Conservation (phyloP, 2,888 invertebrate species). For the Acleris sparsana region DNA sequence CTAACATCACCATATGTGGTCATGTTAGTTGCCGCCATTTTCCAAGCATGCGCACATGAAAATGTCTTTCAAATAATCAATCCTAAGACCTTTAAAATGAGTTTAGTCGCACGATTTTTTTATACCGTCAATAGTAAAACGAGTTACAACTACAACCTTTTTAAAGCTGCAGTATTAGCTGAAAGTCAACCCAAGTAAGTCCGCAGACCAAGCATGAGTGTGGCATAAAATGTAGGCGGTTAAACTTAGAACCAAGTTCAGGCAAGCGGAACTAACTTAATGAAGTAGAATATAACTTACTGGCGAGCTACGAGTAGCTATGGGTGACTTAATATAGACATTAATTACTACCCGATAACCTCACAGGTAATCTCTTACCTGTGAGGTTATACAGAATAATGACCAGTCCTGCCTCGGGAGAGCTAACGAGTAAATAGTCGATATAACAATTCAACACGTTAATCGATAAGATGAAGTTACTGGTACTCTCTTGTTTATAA, state of each 20-base stretch:
- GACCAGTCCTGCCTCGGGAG: background rate
- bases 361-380: constrained; percentile 23
- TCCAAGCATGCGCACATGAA: too few species aligned
- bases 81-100: too few species aligned
- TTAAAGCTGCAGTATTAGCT: too few species aligned
- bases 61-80: too few species aligned
- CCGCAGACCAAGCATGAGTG: constrained; percentile 4
- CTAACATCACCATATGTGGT: too few species aligned
- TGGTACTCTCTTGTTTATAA: background rate
- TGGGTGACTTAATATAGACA: constrained; percentile 26
- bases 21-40: too few species aligned
- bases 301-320: constrained; percentile 22
- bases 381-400: background rate
- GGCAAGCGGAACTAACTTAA: constrained; percentile 34
- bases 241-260: constrained; percentile 32
- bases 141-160: too few species aligned
- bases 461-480: background rate
- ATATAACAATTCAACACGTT: too few species aligned
- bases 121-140: too few species aligned
- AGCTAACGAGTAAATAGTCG: too few species aligned
- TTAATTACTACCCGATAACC: constrained; percentile 34
- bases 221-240: constrained; percentile 21
- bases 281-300: constrained; percentile 36
- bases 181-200: background rate
- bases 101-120: too few species aligned